Evolutionary conservation across 64 coral and sea anemone genomes (phyloP), one percentile per base, ranked within the genome.

Genomic region (Montipora sp.): DNA sequence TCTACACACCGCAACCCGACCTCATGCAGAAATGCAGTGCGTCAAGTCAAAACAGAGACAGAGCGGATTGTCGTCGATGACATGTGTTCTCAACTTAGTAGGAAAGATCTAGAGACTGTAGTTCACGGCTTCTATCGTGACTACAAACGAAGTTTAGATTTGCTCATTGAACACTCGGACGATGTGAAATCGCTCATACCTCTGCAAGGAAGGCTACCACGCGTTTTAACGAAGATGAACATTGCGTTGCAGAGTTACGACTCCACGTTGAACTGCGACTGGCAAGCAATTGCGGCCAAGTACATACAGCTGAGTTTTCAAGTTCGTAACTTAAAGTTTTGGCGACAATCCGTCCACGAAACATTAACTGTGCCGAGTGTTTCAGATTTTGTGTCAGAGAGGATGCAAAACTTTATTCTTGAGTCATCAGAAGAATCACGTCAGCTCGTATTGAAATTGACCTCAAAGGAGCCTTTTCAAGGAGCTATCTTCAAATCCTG

Each of bases 271-370:
- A 53, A 63, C 47, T 94, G 93, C 45, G 93, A 94, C 23, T 94
- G 73, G 87, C 93, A 84, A 23, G 16, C 57, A n/a, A 55, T 94
- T 5, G 77, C 80, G 14, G 83, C 44, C 7, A 90, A 94, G 12
- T 94, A 94, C 51, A 59, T 85, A 18, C 87, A 77, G 18, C 72
- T 94, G 2, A 85, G 87, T 47, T 94, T 94, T 23, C 87, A 84
- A 70, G 23, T 90, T 36, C 80, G 68, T 18, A 78, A 88, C 15
- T 48, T 94, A 3, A 50, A 78, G 8, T 76, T 19, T 15, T 94
- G 80, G 87, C 73, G n/a, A 45, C 51, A 84, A 16, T 73, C 58
- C 20, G 20, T 85, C 3, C 91, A 77, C 12, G 57, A 78, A 45
- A 90, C 59, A 24, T 73, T 46, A 13, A 78, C 60, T 49, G 13